phyloP scores from a whole-genome alignment of 2,797 vertebrate species.

The Telmatherina bonti region DNA sequence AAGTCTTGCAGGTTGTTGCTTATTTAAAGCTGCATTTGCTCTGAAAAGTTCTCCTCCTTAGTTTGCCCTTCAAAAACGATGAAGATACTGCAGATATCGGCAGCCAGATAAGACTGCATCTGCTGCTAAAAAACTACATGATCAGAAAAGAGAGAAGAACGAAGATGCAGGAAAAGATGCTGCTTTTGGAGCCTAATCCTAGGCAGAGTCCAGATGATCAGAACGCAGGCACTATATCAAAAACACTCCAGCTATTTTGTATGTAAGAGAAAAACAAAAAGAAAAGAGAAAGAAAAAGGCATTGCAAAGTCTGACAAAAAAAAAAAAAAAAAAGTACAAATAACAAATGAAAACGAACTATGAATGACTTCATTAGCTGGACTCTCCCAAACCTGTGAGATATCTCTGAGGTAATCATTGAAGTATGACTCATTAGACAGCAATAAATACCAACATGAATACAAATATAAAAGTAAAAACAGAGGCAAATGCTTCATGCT shows the following conservation, averaged over 20 bases:
- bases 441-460: conserved; percentile 89
- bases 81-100: conserved; percentile 27
- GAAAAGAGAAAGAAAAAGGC: conserved; percentile 41
- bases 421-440: conserved; percentile 86
- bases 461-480: conserved; percentile 87
- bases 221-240: conserved; percentile 76
- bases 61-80: conserved; percentile 22
- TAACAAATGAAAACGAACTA: conserved; percentile 59
- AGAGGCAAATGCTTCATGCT: conserved; percentile 84
- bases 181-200: conserved; percentile 44
- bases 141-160: conserved; percentile 19
- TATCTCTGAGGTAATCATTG: conserved; percentile 85
- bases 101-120: conserved; percentile 18
- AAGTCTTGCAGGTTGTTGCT: conserved; percentile 50
- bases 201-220: conserved; percentile 64
- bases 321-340: conserved; percentile 47
- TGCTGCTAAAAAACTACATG: conserved; percentile 26
- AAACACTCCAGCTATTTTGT: conserved; percentile 77
- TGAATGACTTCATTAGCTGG: conserved; percentile 83
- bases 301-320: conserved; percentile 70
- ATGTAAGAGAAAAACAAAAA: conserved; percentile 51
- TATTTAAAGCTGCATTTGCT: conserved; percentile 44
- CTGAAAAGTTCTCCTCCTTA: conserved; percentile 19
- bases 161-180: conserved; percentile 37
- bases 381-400: conserved; percentile 83